Percentiles rank a stretch among this genome's conserved stretches.
phyloP scores from a whole-genome alignment of 2,797 vertebrate genomes.

The Antrozous pallidus region DNA sequence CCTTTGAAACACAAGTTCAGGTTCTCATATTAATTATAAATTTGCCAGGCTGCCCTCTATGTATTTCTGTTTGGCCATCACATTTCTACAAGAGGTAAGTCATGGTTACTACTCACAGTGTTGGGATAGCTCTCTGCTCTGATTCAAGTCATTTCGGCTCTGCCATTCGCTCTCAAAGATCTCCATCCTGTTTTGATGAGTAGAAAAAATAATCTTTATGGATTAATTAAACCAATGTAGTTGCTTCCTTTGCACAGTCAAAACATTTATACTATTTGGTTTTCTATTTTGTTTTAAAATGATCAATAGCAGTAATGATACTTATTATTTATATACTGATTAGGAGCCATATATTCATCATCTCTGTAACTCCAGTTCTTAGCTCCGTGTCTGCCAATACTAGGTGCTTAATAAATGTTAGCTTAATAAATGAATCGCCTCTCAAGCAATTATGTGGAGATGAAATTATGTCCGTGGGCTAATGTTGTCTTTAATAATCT shows the following conservation, averaged over 20 bases:
- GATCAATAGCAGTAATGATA: not conserved
- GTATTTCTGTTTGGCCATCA: not conserved
- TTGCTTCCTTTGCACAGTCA: slow-evolving; percentile 16
- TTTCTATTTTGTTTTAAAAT: slow-evolving; percentile 14
- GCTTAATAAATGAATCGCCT: not conserved
- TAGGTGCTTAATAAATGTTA: slow-evolving; percentile 44
- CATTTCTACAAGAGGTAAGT: slow-evolving; percentile 2
- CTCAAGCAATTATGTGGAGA: not conserved
- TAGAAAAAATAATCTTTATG: not conserved
- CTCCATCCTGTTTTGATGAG: slow-evolving; percentile 48
- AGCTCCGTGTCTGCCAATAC: slow-evolving; percentile 18
- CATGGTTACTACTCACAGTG: not conserved
- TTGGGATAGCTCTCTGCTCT: not conserved
- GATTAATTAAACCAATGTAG: slow-evolving; percentile 44
- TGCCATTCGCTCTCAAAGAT: slow-evolving; percentile 1
- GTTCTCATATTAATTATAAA: not conserved
- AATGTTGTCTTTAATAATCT: slow-evolving; percentile 37
- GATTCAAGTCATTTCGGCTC: not conserved
- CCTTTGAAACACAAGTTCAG: not conserved
- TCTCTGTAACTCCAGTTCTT: not conserved
- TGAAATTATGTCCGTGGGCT: not conserved
- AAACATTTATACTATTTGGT: slow-evolving; percentile 32
- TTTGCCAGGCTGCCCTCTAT: not conserved
- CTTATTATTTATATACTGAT: not conserved
- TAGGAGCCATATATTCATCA: not conserved